A percentile compares a stretch with the other conserved stretches of the same genome.
These are phyloP conservation scores for Standfussiana lucernea DNA, from an alignment of 2,888 invertebrate genomes.

Conservation along the genomic window DNA sequence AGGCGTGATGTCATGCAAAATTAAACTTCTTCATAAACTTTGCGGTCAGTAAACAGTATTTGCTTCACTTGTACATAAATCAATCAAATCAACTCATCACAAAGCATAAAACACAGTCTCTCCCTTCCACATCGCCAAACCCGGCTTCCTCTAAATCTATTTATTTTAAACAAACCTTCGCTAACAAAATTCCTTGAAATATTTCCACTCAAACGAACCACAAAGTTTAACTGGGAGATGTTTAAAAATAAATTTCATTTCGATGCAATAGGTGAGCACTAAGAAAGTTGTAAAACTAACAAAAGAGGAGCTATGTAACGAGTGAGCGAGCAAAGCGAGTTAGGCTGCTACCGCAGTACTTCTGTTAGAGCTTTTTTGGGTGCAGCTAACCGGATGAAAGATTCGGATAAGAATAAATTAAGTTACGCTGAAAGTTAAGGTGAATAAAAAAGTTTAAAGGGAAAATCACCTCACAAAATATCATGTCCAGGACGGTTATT, in stretches of 20 bases:
- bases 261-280: conserved; percentile 54
- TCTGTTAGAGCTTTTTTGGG: neutral
- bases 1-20: too few relatives aligned
- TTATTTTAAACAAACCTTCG: conserved; percentile 17
- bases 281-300: conserved; percentile 60
- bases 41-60: neutral
- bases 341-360: conserved; percentile 29
- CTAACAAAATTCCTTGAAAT: conserved; percentile 47
- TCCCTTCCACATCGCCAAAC: conserved; percentile 21
- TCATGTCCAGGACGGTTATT: neutral
- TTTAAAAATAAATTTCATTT: conserved; percentile 62
- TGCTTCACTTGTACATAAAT: neutral
- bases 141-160: conserved; percentile 24
- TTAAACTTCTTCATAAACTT: neutral
- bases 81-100: conserved; percentile 14
- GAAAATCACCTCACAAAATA: neutral
- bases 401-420: neutral
- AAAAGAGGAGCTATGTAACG: conserved; percentile 44
- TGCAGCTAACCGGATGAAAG: neutral
- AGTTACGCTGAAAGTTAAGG: neutral
- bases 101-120: conserved; percentile 2
- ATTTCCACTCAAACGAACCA: conserved; percentile 48
- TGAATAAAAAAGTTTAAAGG: neutral
- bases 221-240: conserved; percentile 47
- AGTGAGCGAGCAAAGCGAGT: conserved; percentile 38